These are phyloP conservation scores for Mamestra configurata DNA, from an alignment of 1,140 invertebrate species.

Conservation along the genomic window DNA sequence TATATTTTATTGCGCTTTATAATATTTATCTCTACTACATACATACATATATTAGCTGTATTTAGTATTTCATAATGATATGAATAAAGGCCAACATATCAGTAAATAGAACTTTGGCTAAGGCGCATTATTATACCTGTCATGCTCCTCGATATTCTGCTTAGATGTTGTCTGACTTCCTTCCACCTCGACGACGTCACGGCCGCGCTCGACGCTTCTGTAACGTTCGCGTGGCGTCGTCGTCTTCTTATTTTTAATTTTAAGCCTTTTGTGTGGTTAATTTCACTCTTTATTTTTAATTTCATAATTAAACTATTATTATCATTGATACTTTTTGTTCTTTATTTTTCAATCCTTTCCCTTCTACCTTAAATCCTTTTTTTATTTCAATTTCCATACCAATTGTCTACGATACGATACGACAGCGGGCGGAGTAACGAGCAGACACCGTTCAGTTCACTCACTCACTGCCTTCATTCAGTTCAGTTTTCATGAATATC, in stretches of 20 bases:
- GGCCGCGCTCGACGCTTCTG: neutral
- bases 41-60: conserved; percentile 68
- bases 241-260: conserved; percentile 82
- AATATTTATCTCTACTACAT: conserved; percentile 70
- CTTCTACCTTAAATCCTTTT: conserved; percentile 70
- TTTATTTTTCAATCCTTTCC: conserved; percentile 76
- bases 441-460: conserved; percentile 4
- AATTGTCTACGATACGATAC: conserved; percentile 64
- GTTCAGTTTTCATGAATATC: conserved; percentile 27
- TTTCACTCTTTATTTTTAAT: conserved; percentile 87
- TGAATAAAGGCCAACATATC: conserved; percentile 81
- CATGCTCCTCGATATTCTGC: conserved; percentile 59
- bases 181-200: conserved; percentile 52
- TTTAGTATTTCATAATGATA: conserved; percentile 67
- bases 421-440: conserved; percentile 45
- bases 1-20: conserved; percentile 76
- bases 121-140: conserved; percentile 69
- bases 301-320: conserved; percentile 87
- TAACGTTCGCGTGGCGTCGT: conserved; percentile 73
- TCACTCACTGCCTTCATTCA: conserved; percentile 29
- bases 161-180: conserved; percentile 55
- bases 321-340: conserved; percentile 83
- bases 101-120: conserved; percentile 75
- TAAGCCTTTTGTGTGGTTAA: conserved; percentile 87
- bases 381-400: conserved; percentile 63